Conservation (phyloP, 2,113 vertebrate genomes). For the Stictonetta naevosa region DNA sequence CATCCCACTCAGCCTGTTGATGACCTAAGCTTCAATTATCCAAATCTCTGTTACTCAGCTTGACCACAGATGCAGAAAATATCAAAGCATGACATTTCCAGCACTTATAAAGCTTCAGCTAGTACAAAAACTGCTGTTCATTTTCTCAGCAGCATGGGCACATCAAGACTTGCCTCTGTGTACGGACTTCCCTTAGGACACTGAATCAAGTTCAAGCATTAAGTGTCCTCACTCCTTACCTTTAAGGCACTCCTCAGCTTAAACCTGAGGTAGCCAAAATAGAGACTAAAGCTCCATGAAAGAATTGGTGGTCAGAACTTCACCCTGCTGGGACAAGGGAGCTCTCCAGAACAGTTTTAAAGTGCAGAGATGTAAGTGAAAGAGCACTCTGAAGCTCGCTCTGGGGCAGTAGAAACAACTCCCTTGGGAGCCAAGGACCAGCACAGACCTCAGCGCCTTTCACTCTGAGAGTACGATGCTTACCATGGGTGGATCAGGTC, state of each 20-base stretch:
- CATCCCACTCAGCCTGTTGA: neutral
- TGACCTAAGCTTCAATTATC: neutral
- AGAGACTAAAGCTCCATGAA: neutral
- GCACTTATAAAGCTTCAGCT: neutral
- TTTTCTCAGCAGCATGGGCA: neutral
- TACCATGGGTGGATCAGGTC: neutral
- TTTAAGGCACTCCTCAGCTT: neutral
- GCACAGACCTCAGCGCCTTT: neutral
- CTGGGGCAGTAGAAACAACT: neutral
- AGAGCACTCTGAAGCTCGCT: neutral
- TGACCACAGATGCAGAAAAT: neutral
- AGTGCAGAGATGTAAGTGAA: neutral
- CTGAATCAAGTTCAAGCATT: neutral
- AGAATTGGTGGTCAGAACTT: neutral
- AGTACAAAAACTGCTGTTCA: neutral
- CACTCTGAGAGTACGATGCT: neutral
- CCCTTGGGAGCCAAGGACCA: neutral
- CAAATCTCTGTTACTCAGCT: neutral
- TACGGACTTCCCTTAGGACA: neutral
- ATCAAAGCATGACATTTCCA: conserved; percentile 7
- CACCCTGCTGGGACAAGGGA: neutral
- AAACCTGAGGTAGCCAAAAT: neutral
- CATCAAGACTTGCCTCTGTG: neutral
- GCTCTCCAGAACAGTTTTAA: neutral
- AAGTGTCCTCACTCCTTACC: neutral